These are phyloP conservation scores for Eurytoma adleriae DNA, from an alignment of 2,888 invertebrate species.

Conservation along the genomic window DNA sequence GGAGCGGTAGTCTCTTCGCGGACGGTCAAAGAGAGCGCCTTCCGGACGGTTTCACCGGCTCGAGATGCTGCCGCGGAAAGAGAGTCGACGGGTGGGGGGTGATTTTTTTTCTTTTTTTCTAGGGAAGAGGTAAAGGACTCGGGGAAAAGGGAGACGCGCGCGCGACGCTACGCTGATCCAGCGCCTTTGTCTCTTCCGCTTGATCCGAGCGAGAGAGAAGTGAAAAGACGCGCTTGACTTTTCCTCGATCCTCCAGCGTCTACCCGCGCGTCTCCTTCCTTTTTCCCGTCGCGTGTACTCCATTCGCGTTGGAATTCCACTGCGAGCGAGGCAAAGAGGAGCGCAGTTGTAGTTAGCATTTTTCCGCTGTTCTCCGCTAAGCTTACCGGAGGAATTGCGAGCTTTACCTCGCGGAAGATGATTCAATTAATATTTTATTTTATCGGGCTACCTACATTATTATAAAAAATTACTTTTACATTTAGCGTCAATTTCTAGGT, in stretches of 20 bases:
- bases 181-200: conserved; percentile 55
- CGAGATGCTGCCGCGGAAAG: background rate
- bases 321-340: background rate
- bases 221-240: conserved; percentile 55
- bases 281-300: background rate
- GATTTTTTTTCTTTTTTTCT: conserved; percentile 25
- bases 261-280: background rate
- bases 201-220: conserved; percentile 46
- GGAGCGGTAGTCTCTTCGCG: conserved; percentile 18
- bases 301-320: background rate
- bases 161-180: conserved; percentile 39
- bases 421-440: no score
- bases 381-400: background rate
- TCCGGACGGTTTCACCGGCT: conserved; percentile 41
- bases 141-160: conserved; percentile 12
- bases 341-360: background rate
- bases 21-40: conserved; percentile 32
- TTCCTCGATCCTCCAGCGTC: conserved; percentile 43
- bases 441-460: no score
- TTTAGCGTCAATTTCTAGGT: no score
- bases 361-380: background rate
- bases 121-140: conserved; percentile 36
- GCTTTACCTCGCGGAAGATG: no score
- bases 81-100: background rate
- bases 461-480: no score